phyloP scores from a whole-genome alignment of 1,140 invertebrate species.

The Papilio glaucus region DNA sequence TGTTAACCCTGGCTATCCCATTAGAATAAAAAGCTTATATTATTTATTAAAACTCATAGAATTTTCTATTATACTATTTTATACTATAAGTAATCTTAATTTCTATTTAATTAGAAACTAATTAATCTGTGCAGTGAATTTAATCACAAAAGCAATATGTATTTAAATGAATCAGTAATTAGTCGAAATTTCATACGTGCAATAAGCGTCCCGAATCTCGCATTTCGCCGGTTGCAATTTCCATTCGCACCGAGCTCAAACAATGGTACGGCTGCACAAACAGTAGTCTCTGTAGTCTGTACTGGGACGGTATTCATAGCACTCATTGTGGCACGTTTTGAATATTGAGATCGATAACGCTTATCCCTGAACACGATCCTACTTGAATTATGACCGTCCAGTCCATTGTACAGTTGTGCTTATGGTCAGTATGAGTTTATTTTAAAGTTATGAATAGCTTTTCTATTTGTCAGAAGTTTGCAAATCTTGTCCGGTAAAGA shows the following conservation, averaged over 20 bases:
- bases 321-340: neutral
- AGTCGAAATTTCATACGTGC: constrained; percentile 6
- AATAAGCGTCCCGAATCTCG: neutral
- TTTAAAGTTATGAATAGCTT: neutral
- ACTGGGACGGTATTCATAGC: neutral
- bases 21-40: too few species aligned
- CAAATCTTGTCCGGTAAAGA: too few species aligned
- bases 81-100: neutral
- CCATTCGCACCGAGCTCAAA: neutral
- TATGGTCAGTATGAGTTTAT: neutral
- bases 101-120: neutral
- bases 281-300: neutral
- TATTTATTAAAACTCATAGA: too few species aligned
- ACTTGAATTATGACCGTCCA: neutral
- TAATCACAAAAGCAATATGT: constrained; percentile 2
- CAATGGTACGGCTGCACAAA: constrained; percentile 16
- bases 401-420: neutral
- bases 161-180: constrained; percentile 3
- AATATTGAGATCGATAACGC: constrained; percentile 11
- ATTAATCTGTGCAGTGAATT: constrained; percentile 1
- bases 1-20: too few species aligned
- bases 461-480: too few species aligned
- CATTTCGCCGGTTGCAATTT: constrained; percentile 27
- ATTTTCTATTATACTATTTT: too few species aligned
- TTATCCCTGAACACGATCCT: neutral